Percentiles rank a stretch among this genome's conserved stretches.
Evolutionary conservation across 2,888 invertebrate species (phyloP).

Genomic region (Charanyca ferruginea): DNA sequence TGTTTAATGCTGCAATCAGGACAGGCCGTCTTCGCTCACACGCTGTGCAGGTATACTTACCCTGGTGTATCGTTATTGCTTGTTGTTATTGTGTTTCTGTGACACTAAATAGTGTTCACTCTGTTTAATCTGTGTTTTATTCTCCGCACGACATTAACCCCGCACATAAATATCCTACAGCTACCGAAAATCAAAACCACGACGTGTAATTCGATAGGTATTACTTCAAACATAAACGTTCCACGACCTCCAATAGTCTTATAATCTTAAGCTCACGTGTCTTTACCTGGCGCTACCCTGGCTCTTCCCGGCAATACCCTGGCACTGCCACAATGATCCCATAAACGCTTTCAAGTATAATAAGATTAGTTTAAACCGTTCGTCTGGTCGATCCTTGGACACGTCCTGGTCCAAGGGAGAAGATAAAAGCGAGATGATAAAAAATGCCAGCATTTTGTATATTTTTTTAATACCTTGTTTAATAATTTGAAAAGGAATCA

Average conservation of each 20-base stretch:
- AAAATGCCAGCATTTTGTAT: neutral
- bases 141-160: too few relatives aligned
- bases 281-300: conserved; percentile 40
- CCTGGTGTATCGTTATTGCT: too few relatives aligned
- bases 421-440: neutral
- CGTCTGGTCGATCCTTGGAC: conserved; percentile 70
- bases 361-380: conserved; percentile 80
- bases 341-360: conserved; percentile 76
- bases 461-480: too few relatives aligned
- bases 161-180: too few relatives aligned
- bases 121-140: too few relatives aligned
- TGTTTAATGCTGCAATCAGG: too few relatives aligned
- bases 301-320: conserved; percentile 30
- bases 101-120: too few relatives aligned
- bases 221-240: conserved; percentile 7
- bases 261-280: conserved; percentile 42
- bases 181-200: too few relatives aligned
- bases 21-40: too few relatives aligned
- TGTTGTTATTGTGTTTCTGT: too few relatives aligned
- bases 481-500: too few relatives aligned
- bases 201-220: neutral
- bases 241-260: neutral
- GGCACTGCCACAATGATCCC: conserved; percentile 68
- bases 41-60: too few relatives aligned
- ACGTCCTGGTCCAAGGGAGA: conserved; percentile 49